Evolutionary conservation across 2,888 invertebrate species (phyloP).

Genomic region (Gerosis bhagava): DNA sequence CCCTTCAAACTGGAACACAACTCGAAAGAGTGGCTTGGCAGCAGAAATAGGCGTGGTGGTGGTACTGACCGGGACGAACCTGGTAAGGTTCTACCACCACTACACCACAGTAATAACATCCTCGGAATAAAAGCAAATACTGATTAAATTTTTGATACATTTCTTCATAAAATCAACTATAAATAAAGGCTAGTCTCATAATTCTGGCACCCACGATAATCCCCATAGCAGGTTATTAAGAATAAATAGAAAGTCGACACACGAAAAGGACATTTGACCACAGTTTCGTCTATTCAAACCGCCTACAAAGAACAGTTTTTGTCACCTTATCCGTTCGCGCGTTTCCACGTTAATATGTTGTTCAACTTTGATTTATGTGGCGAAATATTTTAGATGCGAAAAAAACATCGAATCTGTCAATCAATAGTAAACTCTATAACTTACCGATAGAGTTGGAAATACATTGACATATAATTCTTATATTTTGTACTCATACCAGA

Average conservation of each 20-base stretch:
- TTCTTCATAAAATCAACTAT: no score
- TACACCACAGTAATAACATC: no score
- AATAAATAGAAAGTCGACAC: constrained; percentile 47
- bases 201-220: constrained; percentile 42
- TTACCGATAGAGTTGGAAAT: constrained; percentile 1
- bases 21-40: no score
- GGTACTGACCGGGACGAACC: no score
- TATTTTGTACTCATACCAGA: constrained; percentile 21
- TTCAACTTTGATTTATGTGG: constrained; percentile 72
- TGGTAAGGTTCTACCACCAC: no score
- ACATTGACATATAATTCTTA: background rate
- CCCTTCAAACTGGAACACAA: no score
- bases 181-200: background rate
- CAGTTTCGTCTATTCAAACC: constrained; percentile 56
- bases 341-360: constrained; percentile 59
- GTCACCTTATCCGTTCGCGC: constrained; percentile 50
- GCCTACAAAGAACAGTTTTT: constrained; percentile 60
- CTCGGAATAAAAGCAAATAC: no score
- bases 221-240: constrained; percentile 36
- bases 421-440: background rate
- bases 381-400: constrained; percentile 41
- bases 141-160: no score
- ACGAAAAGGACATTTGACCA: constrained; percentile 55
- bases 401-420: background rate
- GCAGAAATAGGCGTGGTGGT: no score